These are phyloP conservation scores for Onychomys leucogaster DNA, from an alignment of 2,797 vertebrate genomes.

Conservation along the genomic window DNA sequence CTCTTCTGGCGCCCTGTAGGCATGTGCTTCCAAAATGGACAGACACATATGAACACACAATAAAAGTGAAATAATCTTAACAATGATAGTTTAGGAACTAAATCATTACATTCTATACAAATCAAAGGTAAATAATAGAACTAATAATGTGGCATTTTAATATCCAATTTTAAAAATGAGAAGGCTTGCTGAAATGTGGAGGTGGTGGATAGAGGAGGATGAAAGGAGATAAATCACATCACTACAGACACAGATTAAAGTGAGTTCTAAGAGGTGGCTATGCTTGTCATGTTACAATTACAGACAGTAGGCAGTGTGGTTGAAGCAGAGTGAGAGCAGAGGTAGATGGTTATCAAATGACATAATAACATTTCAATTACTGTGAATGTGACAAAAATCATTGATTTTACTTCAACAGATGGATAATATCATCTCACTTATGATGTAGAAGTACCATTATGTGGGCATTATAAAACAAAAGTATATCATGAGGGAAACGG, in stretches of 20 bases:
- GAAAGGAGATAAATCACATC: neutral
- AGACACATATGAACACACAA: neutral
- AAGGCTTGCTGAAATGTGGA: neutral
- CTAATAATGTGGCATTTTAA: neutral
- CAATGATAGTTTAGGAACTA: neutral
- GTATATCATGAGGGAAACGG: neutral
- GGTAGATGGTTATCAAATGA: neutral
- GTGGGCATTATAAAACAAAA: neutral
- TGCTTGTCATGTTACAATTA: neutral
- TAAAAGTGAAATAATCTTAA: neutral
- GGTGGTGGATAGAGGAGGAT: neutral
- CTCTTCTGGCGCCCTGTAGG: neutral
- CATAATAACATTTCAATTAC: neutral
- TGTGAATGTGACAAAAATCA: neutral
- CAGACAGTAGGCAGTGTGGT: neutral
- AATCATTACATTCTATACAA: neutral
- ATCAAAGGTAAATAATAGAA: neutral
- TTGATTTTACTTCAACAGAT: neutral
- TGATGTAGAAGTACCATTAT: neutral
- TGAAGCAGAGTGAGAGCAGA: neutral
- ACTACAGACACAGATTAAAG: neutral
- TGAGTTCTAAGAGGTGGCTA: neutral
- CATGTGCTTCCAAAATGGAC: neutral
- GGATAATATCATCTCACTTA: neutral
- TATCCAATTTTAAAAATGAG: slow-evolving; percentile 2